These are phyloP conservation scores for Euclidia mi DNA, from an alignment of 2,888 invertebrate genomes.

Conservation along the genomic window DNA sequence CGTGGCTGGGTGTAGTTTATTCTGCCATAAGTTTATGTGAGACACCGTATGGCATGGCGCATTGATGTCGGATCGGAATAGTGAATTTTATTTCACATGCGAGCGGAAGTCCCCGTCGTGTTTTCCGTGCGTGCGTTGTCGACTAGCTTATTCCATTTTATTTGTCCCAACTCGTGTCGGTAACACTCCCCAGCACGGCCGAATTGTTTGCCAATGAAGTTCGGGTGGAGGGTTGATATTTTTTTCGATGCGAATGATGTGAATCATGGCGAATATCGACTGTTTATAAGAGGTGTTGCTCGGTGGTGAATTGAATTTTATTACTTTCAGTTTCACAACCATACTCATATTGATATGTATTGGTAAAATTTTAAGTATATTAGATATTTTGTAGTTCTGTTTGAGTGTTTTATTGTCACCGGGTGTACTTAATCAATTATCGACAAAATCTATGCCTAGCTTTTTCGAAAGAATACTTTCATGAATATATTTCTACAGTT, in stretches of 20 bases:
- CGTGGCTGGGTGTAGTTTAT: constrained; percentile 37
- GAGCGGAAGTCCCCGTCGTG: constrained; percentile 59
- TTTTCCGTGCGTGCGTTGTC: constrained; percentile 65
- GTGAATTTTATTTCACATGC: constrained; percentile 70
- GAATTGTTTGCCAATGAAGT: constrained; percentile 75
- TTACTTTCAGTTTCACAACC: constrained; percentile 16
- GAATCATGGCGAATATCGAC: constrained; percentile 52
- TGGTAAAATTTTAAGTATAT: no score
- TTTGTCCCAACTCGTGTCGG: constrained; percentile 62
- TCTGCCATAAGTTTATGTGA: constrained; percentile 51
- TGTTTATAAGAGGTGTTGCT: constrained; percentile 18
- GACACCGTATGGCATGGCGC: constrained; percentile 56
- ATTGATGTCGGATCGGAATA: constrained; percentile 60
- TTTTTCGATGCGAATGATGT: constrained; percentile 43
- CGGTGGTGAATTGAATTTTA: constrained; percentile 38
- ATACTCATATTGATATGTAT: no score
- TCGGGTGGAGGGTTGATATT: constrained; percentile 54
- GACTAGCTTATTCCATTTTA: constrained; percentile 61
- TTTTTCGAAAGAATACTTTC: no score
- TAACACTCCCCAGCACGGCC: constrained; percentile 57
- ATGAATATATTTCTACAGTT: no score
- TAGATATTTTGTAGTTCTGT: background rate
- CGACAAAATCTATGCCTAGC: no score
- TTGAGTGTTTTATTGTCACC: no score
- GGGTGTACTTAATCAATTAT: no score